phyloP scores from a whole-genome alignment of 2,888 invertebrate genomes.

The Chironomus riparius region DNA sequence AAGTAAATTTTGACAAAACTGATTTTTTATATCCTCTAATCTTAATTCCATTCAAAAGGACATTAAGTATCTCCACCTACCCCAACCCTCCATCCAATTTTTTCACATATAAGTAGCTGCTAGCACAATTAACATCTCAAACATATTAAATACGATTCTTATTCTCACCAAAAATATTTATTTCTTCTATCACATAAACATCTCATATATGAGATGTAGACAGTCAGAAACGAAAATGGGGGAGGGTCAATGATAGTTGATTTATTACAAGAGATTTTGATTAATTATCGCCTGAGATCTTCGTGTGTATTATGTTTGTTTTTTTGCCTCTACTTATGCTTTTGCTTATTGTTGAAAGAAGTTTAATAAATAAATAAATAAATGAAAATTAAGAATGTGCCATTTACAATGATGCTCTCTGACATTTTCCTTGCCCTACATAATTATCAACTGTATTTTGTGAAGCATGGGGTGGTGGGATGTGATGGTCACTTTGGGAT shows the following conservation, averaged over 20 bases:
- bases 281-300: conserved; percentile 13
- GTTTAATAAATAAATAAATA: conserved; percentile 15
- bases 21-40: too few relatives aligned
- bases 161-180: neutral
- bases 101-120: conserved; percentile 12
- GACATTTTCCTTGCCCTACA: neutral
- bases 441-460: neutral
- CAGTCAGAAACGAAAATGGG: neutral
- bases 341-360: neutral
- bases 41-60: neutral
- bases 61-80: neutral
- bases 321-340: neutral
- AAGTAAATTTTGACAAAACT: too few relatives aligned
- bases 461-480: neutral
- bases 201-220: neutral
- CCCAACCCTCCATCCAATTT: too few relatives aligned
- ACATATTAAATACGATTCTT: conserved; percentile 16
- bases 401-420: neutral
- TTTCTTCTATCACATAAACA: neutral
- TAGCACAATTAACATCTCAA: conserved; percentile 24
- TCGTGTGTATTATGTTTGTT: neutral
- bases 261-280: conserved; percentile 25
- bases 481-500: too few relatives aligned
- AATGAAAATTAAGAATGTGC: conserved; percentile 25
- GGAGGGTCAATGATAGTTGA: conserved; percentile 26